Conservation (phyloP, 2,888 invertebrate genomes). For the Lypha dubia region DNA sequence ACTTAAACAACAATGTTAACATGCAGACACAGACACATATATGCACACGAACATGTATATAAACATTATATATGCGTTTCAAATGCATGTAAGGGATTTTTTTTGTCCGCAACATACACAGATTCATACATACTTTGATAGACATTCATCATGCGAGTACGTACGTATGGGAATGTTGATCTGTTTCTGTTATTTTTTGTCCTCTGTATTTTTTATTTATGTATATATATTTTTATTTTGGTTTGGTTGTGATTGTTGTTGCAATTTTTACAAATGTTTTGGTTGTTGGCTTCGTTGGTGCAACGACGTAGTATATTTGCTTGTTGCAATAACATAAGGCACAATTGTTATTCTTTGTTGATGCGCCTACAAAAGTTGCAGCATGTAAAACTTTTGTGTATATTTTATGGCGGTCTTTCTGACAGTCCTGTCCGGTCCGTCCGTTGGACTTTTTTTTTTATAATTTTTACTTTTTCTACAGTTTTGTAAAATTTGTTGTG, state of each 20-base stretch:
- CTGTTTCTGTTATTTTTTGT: constrained; percentile 29
- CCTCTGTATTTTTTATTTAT: no score
- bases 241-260: constrained; percentile 37
- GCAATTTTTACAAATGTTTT: constrained; percentile 53
- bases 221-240: background rate
- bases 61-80: constrained; percentile 60
- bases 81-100: constrained; percentile 59
- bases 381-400: constrained; percentile 26
- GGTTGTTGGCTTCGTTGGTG: constrained; percentile 24
- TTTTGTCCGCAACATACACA: constrained; percentile 11
- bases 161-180: constrained; percentile 35
- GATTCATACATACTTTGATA: constrained; percentile 31
- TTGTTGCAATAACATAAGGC: constrained; percentile 41
- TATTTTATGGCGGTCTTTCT: constrained; percentile 3
- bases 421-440: background rate
- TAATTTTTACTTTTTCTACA: no score
- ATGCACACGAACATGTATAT: constrained; percentile 9
- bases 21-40: constrained; percentile 21
- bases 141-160: constrained; percentile 43
- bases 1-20: constrained; percentile 53
- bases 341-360: constrained; percentile 68
- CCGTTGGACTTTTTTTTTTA: background rate
- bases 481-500: constrained; percentile 25
- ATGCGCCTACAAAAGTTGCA: constrained; percentile 64
- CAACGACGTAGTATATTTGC: constrained; percentile 5